These are phyloP conservation scores for Porites australiensis DNA, from an alignment of 64 coral and sea anemone genomes.

Conservation along the genomic window DNA sequence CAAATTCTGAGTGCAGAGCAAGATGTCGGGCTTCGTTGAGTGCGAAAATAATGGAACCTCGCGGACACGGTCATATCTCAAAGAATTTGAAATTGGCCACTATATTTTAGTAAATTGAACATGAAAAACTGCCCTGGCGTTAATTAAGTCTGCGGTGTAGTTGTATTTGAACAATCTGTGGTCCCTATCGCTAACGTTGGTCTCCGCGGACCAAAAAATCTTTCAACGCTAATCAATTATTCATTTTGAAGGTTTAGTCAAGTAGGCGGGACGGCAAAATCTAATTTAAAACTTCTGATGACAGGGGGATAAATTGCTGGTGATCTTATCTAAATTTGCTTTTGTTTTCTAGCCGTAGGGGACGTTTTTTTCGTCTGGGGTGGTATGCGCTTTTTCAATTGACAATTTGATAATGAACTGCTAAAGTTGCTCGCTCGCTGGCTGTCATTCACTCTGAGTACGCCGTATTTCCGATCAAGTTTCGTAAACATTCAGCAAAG, in stretches of 20 bases:
- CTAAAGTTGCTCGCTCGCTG: constrained; percentile 55
- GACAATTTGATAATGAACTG: constrained; percentile 81
- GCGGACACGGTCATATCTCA: background rate
- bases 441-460: constrained; percentile 80
- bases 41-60: background rate
- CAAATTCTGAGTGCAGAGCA: background rate
- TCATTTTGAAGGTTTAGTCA: constrained; percentile 52
- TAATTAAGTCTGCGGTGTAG: background rate
- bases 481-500: constrained; percentile 69
- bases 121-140: background rate
- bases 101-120: constrained; percentile 28
- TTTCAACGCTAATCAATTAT: constrained; percentile 57
- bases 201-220: constrained; percentile 29
- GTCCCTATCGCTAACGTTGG: background rate
- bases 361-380: constrained; percentile 67
- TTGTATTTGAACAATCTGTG: background rate
- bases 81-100: background rate
- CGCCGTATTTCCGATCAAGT: constrained; percentile 81
- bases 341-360: constrained; percentile 70
- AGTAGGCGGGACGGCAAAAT: constrained; percentile 72
- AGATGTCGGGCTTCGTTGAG: background rate
- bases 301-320: constrained; percentile 71
- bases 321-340: constrained; percentile 79
- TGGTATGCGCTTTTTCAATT: constrained; percentile 71
- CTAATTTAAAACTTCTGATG: constrained; percentile 82